phyloP scores from a whole-genome alignment of 2,888 invertebrate genomes.

The Metacarcinus magister region DNA sequence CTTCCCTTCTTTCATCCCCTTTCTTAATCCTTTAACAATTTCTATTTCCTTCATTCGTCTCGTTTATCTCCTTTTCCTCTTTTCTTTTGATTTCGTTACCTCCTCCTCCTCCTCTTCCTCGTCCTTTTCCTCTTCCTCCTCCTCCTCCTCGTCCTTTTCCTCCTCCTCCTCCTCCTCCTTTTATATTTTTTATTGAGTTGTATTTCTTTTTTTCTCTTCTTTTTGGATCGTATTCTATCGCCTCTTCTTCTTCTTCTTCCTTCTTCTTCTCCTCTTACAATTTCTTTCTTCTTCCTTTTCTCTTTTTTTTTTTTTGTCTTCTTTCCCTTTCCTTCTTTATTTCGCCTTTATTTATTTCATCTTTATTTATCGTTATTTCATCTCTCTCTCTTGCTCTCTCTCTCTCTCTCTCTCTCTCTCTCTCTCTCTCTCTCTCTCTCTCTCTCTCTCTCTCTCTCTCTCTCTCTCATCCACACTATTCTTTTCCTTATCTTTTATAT shows the following conservation, averaged over 20 bases:
- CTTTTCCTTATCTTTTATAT: no score
- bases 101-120: neutral
- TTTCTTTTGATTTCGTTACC: neutral
- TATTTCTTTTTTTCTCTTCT: neutral
- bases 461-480: neutral
- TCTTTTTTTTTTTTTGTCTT: neutral
- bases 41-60: neutral
- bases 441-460: neutral
- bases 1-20: neutral
- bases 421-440: neutral
- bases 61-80: neutral
- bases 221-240: neutral
- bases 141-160: neutral
- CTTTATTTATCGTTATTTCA: neutral
- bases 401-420: neutral
- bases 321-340: neutral
- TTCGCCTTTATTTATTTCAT: neutral
- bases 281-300: neutral
- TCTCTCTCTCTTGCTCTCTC: neutral
- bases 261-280: neutral
- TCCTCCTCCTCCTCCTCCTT: neutral
- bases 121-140: neutral
- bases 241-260: neutral
- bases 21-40: no score
- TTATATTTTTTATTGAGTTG: neutral